A percentile compares a stretch with the other conserved stretches of the same genome.
phyloP scores from a whole-genome alignment of 2,113 vertebrate species.

The Psilopogon haemacephalus region DNA sequence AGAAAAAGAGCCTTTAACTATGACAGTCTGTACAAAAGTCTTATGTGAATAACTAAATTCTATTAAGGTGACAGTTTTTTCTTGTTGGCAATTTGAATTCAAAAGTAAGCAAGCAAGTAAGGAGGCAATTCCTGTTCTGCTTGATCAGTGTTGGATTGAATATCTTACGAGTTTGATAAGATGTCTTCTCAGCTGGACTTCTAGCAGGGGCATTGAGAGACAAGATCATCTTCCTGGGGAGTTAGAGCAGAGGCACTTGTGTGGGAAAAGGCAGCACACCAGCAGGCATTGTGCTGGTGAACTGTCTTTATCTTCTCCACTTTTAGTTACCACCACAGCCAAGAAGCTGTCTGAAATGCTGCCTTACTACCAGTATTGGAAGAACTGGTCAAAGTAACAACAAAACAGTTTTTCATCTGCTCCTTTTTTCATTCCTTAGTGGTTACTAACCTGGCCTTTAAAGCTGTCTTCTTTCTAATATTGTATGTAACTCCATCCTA shows the following conservation, averaged over 20 bases:
- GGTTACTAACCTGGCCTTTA: not conserved
- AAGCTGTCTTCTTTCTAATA: not conserved
- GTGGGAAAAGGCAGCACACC: not conserved
- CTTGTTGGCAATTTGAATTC: not conserved
- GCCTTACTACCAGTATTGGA: rapidly evolving
- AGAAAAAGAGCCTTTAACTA: not conserved
- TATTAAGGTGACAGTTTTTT: not conserved
- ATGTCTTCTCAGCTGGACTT: not conserved
- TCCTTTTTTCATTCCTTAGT: not conserved
- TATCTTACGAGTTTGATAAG: not conserved
- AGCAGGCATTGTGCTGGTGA: not conserved
- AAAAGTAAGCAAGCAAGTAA: not conserved
- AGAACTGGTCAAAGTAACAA: not conserved
- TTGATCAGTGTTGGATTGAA: not conserved
- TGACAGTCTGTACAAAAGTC: not conserved
- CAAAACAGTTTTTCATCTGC: not conserved
- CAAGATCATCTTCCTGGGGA: not conserved
- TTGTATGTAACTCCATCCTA: not conserved
- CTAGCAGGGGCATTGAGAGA: not conserved
- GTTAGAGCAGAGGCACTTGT: not conserved
- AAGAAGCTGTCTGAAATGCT: not conserved
- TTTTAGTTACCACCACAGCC: not conserved
- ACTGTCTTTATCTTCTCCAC: not conserved
- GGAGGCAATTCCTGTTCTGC: not conserved
- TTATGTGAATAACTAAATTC: not conserved